These are phyloP conservation scores for Podilymbus podiceps DNA, from an alignment of 2,113 vertebrate genomes.

Conservation along the genomic window DNA sequence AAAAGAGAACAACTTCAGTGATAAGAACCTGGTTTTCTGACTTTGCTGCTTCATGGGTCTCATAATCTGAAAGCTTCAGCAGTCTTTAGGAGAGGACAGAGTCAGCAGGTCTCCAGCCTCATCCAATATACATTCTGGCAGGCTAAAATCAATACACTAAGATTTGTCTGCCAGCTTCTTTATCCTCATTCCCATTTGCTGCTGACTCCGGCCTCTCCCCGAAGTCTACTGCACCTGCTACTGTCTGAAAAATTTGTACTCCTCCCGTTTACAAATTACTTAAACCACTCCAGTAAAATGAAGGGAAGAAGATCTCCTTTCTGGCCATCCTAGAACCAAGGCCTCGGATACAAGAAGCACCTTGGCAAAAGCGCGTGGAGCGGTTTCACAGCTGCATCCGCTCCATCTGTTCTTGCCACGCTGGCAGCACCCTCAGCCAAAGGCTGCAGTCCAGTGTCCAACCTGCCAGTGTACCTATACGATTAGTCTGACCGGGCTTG, in stretches of 20 bases:
- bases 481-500: not conserved
- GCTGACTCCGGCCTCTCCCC: not conserved
- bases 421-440: not conserved
- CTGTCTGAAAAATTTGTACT: not conserved
- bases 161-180: constrained; percentile 38
- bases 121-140: constrained; percentile 35
- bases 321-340: not conserved
- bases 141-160: constrained; percentile 19
- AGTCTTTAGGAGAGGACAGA: not conserved
- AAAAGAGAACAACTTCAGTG: not conserved
- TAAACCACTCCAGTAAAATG: not conserved
- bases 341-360: not conserved
- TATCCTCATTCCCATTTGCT: not conserved
- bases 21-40: not conserved
- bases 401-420: not conserved
- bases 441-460: not conserved
- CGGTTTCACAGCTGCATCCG: constrained; percentile 5
- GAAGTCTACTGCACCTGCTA: not conserved
- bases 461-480: not conserved
- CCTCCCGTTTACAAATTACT: constrained; percentile 32
- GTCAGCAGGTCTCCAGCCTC: constrained; percentile 35
- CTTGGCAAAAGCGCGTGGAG: not conserved
- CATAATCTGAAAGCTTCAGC: constrained; percentile 10
- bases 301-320: not conserved
- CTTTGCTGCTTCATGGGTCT: not conserved